These are phyloP conservation scores for Polymixis lichenea DNA, from an alignment of 2,888 invertebrate genomes.

Conservation along the genomic window DNA sequence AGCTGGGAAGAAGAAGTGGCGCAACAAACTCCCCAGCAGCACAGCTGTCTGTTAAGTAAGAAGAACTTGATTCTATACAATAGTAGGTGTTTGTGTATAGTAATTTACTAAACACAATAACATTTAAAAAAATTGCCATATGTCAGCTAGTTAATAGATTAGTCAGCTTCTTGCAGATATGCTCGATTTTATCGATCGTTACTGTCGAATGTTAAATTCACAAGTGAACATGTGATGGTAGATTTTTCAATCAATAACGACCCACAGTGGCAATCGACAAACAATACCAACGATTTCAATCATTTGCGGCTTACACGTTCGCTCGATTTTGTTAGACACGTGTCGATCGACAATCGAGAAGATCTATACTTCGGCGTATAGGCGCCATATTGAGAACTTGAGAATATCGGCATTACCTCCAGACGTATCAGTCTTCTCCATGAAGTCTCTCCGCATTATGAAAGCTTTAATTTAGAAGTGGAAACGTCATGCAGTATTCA, in stretches of 20 bases:
- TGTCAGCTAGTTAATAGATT: too few relatives aligned
- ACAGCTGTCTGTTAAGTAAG: too few relatives aligned
- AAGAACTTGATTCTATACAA: too few relatives aligned
- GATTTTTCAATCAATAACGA: neutral
- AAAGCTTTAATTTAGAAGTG: neutral
- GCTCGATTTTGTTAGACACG: neutral
- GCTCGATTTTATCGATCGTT: neutral
- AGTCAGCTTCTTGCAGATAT: neutral
- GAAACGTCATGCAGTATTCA: neutral
- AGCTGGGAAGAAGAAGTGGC: too few relatives aligned
- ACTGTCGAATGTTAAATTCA: too few relatives aligned
- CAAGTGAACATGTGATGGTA: too few relatives aligned
- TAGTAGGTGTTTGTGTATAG: too few relatives aligned
- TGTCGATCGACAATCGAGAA: neutral
- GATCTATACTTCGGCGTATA: neutral
- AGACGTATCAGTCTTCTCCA: neutral
- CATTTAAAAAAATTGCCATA: too few relatives aligned
- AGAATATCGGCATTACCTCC: neutral
- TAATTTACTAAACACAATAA: too few relatives aligned
- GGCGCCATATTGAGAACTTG: neutral
- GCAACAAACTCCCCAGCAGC: too few relatives aligned
- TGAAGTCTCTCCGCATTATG: neutral
- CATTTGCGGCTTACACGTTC: neutral
- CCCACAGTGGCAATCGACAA: neutral
- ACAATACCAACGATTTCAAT: neutral